These are phyloP conservation scores for Schizothorax lantsangensis DNA, from an alignment of 2,797 vertebrate species.

Conservation along the genomic window DNA sequence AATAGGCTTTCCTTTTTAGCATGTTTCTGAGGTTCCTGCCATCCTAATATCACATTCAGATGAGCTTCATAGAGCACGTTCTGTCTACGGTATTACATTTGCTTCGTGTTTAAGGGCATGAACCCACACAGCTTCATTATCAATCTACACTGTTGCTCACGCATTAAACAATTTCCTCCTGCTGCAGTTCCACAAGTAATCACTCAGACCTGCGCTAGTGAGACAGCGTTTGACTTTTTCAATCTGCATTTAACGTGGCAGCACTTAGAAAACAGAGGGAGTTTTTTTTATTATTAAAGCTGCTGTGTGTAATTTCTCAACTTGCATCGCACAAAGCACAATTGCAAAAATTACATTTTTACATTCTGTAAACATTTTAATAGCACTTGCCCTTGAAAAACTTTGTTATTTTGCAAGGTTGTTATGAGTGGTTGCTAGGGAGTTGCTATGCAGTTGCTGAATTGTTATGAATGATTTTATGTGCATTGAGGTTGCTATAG, in stretches of 20 bases:
- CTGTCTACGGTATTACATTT: slow-evolving; percentile 19
- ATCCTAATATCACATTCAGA: slow-evolving; percentile 44
- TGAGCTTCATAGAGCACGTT: slow-evolving; percentile 28
- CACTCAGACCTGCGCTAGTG: slow-evolving; percentile 2
- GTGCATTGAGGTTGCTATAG: neutral
- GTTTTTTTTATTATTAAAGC: neutral
- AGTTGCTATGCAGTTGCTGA: neutral
- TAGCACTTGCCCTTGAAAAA: neutral
- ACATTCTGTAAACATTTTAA: neutral
- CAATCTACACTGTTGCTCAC: slow-evolving; percentile 21
- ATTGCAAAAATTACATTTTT: neutral
- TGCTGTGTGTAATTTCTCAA: neutral
- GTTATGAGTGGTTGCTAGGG: neutral
- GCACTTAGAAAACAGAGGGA: neutral
- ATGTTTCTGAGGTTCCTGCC: slow-evolving; percentile 14
- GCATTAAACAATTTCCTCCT: slow-evolving; percentile 26
- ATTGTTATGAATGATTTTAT: neutral
- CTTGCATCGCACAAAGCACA: neutral
- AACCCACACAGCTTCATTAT: slow-evolving; percentile 29
- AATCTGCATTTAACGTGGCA: neutral
- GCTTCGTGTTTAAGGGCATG: neutral
- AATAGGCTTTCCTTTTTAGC: slow-evolving; percentile 62
- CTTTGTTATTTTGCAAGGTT: neutral
- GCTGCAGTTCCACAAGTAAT: neutral
- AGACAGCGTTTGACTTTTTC: neutral